Conservation (phyloP, 2,113 vertebrate species). For the Noctilio leporinus region DNA sequence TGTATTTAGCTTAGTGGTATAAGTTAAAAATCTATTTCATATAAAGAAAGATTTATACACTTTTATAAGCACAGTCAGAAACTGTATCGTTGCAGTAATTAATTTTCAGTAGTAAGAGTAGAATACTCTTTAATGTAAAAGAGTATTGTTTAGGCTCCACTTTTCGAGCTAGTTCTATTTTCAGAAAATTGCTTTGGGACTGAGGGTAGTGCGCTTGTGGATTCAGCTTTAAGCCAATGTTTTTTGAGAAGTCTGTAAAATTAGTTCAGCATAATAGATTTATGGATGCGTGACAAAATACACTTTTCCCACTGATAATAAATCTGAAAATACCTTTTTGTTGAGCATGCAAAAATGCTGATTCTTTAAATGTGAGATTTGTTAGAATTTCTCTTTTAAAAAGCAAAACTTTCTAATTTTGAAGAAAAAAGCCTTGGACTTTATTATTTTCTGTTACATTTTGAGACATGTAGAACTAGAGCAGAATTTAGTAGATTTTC, state of each 20-base stretch:
- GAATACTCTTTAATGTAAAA: neutral
- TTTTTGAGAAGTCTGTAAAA: slow-evolving; percentile 1
- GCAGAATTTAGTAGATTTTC: neutral
- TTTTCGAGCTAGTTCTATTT: slow-evolving; percentile 6
- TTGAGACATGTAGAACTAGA: neutral
- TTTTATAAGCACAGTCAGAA: neutral
- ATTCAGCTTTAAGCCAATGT: neutral
- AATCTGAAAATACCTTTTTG: slow-evolving; percentile 30
- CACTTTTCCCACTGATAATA: slow-evolving; percentile 1
- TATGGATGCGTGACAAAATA: neutral
- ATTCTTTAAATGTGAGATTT: slow-evolving; percentile 15
- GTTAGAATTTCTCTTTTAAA: slow-evolving; percentile 16
- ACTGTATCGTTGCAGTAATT: neutral
- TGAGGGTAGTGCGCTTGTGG: neutral
- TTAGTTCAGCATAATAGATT: slow-evolving; percentile 22
- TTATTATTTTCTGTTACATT: neutral
- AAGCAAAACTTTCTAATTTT: neutral
- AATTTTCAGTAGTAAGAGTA: neutral
- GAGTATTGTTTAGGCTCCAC: neutral
- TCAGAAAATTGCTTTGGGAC: slow-evolving; percentile 16
- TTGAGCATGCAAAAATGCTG: neutral
- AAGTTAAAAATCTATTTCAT: neutral
- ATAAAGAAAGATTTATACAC: neutral
- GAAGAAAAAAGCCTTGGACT: neutral
- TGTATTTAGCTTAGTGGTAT: slow-evolving; percentile 12